phyloP scores from a whole-genome alignment of 2,888 invertebrate genomes.

The Barypeithes pellucidus region DNA sequence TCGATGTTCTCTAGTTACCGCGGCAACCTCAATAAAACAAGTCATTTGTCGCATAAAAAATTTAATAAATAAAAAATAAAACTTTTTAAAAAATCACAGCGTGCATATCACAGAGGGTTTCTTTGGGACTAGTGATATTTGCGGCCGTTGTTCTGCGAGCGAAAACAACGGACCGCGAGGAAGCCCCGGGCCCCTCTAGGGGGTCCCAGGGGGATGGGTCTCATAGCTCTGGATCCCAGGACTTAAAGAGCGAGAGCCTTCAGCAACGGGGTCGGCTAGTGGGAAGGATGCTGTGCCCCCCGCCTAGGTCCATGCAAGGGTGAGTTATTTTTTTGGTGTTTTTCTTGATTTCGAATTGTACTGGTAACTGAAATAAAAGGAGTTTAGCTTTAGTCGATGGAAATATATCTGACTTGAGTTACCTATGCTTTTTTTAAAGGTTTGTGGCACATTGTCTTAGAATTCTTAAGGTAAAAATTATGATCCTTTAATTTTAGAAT shows the following conservation, averaged over 20 bases:
- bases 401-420: too few relatives aligned
- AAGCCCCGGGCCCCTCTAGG: constrained; percentile 12
- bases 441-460: too few relatives aligned
- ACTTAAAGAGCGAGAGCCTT: constrained; percentile 3
- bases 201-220: constrained; percentile 26
- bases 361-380: not conserved
- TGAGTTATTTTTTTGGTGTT: constrained; percentile 21
- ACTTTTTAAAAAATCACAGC: constrained; percentile 29
- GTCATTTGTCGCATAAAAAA: constrained; percentile 25
- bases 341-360: constrained; percentile 11
- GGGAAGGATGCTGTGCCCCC: constrained; percentile 38
- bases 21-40: constrained; percentile 11
- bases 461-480: too few relatives aligned
- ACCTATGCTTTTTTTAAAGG: too few relatives aligned
- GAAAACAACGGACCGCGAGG: constrained; percentile 24
- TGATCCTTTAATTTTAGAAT: too few relatives aligned
- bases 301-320: constrained; percentile 40
- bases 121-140: constrained; percentile 15
- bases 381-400: too few relatives aligned
- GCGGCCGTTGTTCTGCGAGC: constrained; percentile 4
- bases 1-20: not conserved
- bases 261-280: constrained; percentile 9
- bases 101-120: constrained; percentile 29
- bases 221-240: constrained; percentile 29
- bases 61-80: constrained; percentile 21